Evolutionary conservation across 1,140 invertebrate species (phyloP), one percentile per base, ranked within the genome.

Genomic region (Telenomus remus): DNA sequence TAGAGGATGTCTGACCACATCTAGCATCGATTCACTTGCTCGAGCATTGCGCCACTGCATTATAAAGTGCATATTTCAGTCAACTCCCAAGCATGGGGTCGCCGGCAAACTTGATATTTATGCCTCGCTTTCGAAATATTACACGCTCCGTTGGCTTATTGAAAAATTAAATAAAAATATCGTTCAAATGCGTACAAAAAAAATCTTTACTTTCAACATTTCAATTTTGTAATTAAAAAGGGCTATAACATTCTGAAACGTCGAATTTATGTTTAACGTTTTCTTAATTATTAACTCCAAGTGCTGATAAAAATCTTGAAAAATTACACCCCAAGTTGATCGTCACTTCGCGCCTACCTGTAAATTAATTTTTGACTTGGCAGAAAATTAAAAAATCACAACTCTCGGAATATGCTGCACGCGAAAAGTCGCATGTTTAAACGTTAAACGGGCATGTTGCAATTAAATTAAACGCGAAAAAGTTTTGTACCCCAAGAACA

Each of bases 1-100:
- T 70, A 60, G 74, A 72, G 70, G 66, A 68, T 74, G 44, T 72
- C 82, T 77, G 82, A 83, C 79, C 78, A 71, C 75, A 79, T 70
- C 61, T 75, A 61, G 68, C 66, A 68, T 75, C 71, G 64, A 72
- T 75, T 80, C 78, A 80, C 78, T 80, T 63, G 66, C 54, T 51
- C 65, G 63, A 53, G 43, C 61, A 51, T 63, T 60, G 61, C 51
- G 35, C 47, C 33, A 68, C 44, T 61, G 65, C 50, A 70, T 74
- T 71, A 70, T 73, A 65, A 73, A 73, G 64, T 69, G 48, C 61
- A 73, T 74, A 71, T 78, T 73, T 64, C 57, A 61, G 54, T 55
- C 34, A 61, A 4, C 19, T 56, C 7, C 13, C 11, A 14, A 39
- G 37, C 9, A n/a, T 39, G 3, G 9, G 9, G n/a, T 11, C 37